Percentiles rank a stretch among this genome's conserved stretches.
Conservation (phyloP, 2,888 invertebrate species). For the Gortyna flavago region DNA sequence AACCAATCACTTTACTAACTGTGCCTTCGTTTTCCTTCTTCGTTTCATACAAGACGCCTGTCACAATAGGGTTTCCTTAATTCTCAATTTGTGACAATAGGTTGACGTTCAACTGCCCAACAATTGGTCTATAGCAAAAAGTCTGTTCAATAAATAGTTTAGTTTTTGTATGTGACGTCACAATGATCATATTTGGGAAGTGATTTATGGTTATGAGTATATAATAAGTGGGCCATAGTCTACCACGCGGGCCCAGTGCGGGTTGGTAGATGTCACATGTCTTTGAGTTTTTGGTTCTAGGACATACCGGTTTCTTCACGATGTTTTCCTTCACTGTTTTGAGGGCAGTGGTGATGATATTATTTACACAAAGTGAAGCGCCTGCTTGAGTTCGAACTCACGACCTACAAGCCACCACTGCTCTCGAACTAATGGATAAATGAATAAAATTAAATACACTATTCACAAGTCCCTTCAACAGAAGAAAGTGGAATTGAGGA, state of each 20-base stretch:
- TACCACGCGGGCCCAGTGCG: too few relatives aligned
- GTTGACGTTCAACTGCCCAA: neutral
- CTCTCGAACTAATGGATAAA: neutral
- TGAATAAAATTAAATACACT: neutral
- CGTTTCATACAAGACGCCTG: neutral
- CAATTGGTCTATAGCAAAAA: conserved; percentile 2
- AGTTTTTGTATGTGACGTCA: neutral
- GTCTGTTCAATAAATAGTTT: neutral
- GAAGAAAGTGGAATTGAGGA: neutral
- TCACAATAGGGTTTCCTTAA: conserved; percentile 28
- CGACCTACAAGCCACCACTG: neutral
- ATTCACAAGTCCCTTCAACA: neutral
- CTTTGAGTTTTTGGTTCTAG: too few relatives aligned
- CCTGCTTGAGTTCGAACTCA: neutral
- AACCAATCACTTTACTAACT: conserved; percentile 5
- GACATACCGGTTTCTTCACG: too few relatives aligned
- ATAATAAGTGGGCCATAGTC: too few relatives aligned
- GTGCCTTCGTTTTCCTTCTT: conserved; percentile 20
- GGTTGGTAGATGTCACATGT: too few relatives aligned
- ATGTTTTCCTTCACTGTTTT: too few relatives aligned
- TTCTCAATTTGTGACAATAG: conserved; percentile 30
- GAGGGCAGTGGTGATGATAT: too few relatives aligned
- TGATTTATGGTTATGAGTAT: neutral
- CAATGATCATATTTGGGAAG: neutral
- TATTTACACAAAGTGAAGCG: neutral